A percentile compares a stretch with the other conserved stretches of the same genome.
phyloP scores from a whole-genome alignment of 2,888 invertebrate species.

The Onchidella celtica region DNA sequence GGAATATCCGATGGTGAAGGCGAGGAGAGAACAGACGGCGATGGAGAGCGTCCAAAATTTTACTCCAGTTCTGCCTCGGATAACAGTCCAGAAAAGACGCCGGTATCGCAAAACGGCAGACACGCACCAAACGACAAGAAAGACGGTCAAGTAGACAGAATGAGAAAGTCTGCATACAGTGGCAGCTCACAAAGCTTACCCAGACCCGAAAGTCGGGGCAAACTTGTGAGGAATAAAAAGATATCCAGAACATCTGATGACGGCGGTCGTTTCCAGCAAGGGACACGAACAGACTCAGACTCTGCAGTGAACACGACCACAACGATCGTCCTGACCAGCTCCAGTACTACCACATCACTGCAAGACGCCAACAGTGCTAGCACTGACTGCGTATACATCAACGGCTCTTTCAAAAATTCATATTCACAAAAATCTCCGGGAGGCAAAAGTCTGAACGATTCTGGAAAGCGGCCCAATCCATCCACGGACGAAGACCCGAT shows the following conservation, averaged over 20 bases:
- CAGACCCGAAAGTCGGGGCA: not conserved
- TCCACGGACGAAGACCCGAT: too few relatives aligned
- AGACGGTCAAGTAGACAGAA: not conserved
- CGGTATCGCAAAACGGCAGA: not conserved
- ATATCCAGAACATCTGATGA: conserved; percentile 2
- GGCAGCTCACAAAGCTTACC: not conserved
- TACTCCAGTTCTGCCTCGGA: not conserved
- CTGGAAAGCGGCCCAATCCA: too few relatives aligned
- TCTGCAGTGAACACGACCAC: not conserved
- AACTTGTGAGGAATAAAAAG: not conserved
- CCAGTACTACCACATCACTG: conserved; percentile 1
- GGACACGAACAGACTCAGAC: not conserved
- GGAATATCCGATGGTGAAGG: not conserved
- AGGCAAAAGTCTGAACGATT: too few relatives aligned
- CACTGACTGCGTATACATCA: conserved; percentile 39
- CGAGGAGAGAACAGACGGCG: too few relatives aligned
- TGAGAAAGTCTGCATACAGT: not conserved
- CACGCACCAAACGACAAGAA: not conserved
- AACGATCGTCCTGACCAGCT: not conserved
- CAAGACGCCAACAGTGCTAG: not conserved
- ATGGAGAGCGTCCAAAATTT: not conserved
- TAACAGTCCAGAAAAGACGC: not conserved
- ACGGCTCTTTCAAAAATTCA: conserved; percentile 38
- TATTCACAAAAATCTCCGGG: too few relatives aligned
- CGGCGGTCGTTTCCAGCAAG: not conserved